A percentile compares a stretch with the other conserved stretches of the same genome.
Conservation (phyloP, 2,797 vertebrate species). For the Fistularia commersonii region DNA sequence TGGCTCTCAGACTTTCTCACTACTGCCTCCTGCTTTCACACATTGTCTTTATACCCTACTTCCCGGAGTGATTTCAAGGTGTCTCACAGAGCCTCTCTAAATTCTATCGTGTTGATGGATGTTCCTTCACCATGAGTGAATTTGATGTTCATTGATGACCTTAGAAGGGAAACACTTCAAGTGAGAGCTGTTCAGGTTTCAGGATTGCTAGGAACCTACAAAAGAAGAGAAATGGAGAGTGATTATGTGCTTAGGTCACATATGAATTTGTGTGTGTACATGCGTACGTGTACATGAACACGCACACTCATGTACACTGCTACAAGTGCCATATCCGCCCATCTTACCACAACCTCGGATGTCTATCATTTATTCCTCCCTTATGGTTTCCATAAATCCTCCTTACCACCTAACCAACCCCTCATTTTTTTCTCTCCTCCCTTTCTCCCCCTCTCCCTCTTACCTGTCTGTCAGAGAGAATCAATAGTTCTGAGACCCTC, state of each 20-base stretch:
- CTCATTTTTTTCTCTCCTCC: too few relatives aligned
- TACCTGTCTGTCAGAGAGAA: constrained; percentile 58
- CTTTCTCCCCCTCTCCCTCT: too few relatives aligned
- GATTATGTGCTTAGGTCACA: constrained; percentile 16
- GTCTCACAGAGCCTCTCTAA: constrained; percentile 33
- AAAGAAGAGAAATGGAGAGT: constrained; percentile 28
- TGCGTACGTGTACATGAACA: too few relatives aligned
- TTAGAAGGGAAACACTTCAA: constrained; percentile 42
- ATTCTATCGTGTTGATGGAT: constrained; percentile 1
- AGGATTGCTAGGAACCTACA: constrained; percentile 36
- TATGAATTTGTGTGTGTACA: too few relatives aligned
- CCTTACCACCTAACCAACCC: constrained; percentile 9
- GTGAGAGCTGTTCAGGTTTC: too few relatives aligned
- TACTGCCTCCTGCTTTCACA: constrained; percentile 18
- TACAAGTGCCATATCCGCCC: too few relatives aligned
- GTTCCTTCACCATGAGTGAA: background rate
- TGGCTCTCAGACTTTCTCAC: background rate
- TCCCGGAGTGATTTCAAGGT: constrained; percentile 25
- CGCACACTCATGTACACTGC: too few relatives aligned
- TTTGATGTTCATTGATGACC: constrained; percentile 42
- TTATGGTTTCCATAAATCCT: constrained; percentile 17
- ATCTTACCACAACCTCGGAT: background rate
- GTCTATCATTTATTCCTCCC: constrained; percentile 17
- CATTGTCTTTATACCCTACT: constrained; percentile 1
- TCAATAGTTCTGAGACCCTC: constrained; percentile 62